These are phyloP conservation scores for Drosophila cognata DNA, from an alignment of 2,888 invertebrate genomes.

Conservation along the genomic window DNA sequence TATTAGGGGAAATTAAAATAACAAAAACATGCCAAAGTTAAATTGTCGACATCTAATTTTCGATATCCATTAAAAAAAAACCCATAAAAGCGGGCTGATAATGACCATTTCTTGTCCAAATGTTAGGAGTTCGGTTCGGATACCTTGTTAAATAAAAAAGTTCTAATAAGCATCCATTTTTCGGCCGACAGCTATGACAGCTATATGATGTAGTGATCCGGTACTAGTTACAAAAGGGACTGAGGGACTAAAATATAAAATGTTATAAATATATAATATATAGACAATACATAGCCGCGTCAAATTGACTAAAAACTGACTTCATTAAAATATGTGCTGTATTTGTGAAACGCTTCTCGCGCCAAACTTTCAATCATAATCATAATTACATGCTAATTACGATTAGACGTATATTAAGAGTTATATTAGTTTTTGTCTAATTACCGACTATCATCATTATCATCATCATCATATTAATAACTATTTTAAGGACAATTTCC, in stretches of 20 bases:
- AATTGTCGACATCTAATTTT: neutral
- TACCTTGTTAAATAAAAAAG: neutral
- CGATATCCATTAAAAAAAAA: neutral
- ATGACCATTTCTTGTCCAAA: neutral
- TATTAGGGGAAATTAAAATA: neutral
- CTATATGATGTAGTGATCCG: neutral
- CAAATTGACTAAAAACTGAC: neutral
- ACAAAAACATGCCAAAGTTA: neutral
- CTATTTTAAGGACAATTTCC: slow-evolving; percentile 59
- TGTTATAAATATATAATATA: neutral
- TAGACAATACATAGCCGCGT: neutral
- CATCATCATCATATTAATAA: slow-evolving; percentile 3
- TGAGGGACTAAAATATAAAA: neutral
- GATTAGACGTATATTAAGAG: slow-evolving; percentile 11
- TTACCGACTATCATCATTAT: slow-evolving; percentile 20
- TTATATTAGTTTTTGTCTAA: slow-evolving; percentile 23
- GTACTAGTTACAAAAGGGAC: neutral
- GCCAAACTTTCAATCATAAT: neutral
- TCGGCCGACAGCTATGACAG: neutral
- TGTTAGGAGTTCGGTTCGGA: neutral
- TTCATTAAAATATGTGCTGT: neutral
- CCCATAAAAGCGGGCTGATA: neutral
- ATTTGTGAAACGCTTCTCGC: neutral
- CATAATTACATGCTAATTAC: slow-evolving; percentile 14
- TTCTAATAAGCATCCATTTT: neutral